phyloP scores from a whole-genome alignment of 2,888 invertebrate species.

The Heliconius hortense region DNA sequence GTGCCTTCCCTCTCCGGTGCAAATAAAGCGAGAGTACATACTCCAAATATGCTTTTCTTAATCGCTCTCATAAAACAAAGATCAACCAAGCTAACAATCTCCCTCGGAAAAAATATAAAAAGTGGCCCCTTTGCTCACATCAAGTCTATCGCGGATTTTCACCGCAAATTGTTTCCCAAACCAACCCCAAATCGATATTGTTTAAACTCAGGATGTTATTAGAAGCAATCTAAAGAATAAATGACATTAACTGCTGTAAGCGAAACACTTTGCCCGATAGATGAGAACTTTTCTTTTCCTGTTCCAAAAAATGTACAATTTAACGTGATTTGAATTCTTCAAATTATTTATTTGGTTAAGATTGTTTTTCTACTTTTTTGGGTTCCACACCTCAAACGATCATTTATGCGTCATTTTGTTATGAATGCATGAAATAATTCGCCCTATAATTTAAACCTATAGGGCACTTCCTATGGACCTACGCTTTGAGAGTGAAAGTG shows the following conservation, averaged over 20 bases:
- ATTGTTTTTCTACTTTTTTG: neutral
- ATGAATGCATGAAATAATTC: too few relatives aligned
- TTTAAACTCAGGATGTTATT: slow-evolving; percentile 66
- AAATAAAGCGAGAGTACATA: slow-evolving; percentile 80
- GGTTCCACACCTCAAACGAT: neutral
- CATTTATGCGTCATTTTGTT: too few relatives aligned
- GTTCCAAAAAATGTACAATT: neutral
- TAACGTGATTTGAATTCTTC: neutral
- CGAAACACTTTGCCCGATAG: slow-evolving; percentile 48
- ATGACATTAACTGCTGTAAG: slow-evolving; percentile 58
- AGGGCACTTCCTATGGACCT: too few relatives aligned
- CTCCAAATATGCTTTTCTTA: slow-evolving; percentile 83
- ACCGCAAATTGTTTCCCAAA: slow-evolving; percentile 74
- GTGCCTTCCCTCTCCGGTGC: slow-evolving; percentile 75
- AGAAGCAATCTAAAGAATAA: slow-evolving; percentile 62
- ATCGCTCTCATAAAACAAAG: slow-evolving; percentile 83
- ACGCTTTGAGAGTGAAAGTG: rapidly evolving
- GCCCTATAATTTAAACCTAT: too few relatives aligned
- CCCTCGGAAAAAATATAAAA: slow-evolving; percentile 71
- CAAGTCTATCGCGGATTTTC: slow-evolving; percentile 71
- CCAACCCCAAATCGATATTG: slow-evolving; percentile 69
- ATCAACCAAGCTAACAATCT: slow-evolving; percentile 71
- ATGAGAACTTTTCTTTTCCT: neutral
- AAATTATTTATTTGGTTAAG: neutral
- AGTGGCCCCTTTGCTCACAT: slow-evolving; percentile 74